Base-by-base conservation (phyloP, 2,113 vertebrate species). In the Hypomesus transpacificus region DNA sequence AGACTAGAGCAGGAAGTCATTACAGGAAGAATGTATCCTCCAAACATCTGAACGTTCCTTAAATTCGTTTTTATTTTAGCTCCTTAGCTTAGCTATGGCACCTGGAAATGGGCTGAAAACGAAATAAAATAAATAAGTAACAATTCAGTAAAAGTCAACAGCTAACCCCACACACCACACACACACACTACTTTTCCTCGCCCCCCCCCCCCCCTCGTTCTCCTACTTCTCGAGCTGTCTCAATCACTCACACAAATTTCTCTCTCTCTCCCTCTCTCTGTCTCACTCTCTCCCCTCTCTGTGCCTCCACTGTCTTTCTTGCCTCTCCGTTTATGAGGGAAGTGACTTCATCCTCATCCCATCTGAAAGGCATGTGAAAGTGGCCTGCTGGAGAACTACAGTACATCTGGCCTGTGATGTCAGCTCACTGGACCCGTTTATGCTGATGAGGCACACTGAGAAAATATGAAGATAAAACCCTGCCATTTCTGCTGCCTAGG, bases 311-410 rank as follows among this genome's bases (percentile, higher is more conserved):
- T 61, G 20, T 70, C 51, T 73, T 58, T 21, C 0, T 70, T 18
- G 34, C 53, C 26, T 11, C 58, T 67, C 63, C 0, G 28, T 88
- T 89, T 89, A 89, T 84, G 72, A 80, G 84, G 84, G 88, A 89
- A 89, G 83, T 91, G 84, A 90, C 80, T 75, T 91, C 87, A 89
- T 89, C 82, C 73, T 78, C 78, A 62, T 74, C 83, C 79, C 79
- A 88, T 87, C 18, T 81, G 79, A 86, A 71, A 87, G 74, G 83
- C 87, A 84, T 86, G 79, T 85, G 83, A 79, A 76, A 75, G 70
- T 68, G 71, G 80, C 67, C 82, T 79, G 76, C 69, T 53, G 14
- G 75, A 73, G 70, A 2, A 70, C 70, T 81, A 80, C 39, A 46
- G 39, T 46, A 46, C 81, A 73, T 80, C 82, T 85, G 74, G 81